Base-by-base conservation (phyloP, 2,888 invertebrate species). In the Macrophya annulata region DNA sequence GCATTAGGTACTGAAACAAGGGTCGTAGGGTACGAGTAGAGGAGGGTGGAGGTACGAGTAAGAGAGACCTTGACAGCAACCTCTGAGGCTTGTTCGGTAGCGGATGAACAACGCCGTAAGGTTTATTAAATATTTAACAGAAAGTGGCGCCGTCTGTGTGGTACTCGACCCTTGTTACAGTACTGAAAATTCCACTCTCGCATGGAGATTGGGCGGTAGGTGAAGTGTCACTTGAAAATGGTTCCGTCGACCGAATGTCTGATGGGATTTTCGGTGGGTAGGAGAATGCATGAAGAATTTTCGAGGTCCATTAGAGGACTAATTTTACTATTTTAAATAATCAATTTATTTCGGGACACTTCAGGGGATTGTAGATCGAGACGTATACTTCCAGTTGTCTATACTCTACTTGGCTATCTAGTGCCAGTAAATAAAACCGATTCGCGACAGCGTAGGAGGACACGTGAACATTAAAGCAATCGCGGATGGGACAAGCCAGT, bases 111-210 rank as follows among this genome's bases (percentile, higher is more conserved):
- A 83, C 83, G 83, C 68, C 83, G 45, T 71, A 15, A 83, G 68
- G 83, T 68, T 83, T 83, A 83, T 83, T 68, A 83, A 83, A 40
- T 83, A 83, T 83, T 83, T 48, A 83, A 43, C 9, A 51, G 83
- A 71, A 83, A 83, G 68, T 62, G 81, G 62, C 79, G 21, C 15
- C n/a, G 43, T 62, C 62, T 81, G 43, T 59, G 71, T 31, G 65
- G 45, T 51, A 59, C 31, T 83, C 83, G 83, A 68, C 83, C 83
- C 83, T 83, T 48, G 83, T 83, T 83, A 83, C 65, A 40, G 45
- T 31, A 68, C 81, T 81, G 62, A 62, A 62, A 81, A 81, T 62
- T 81, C 43, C 62, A 81, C 81, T 81, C 43, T 40, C 40, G 21
- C 21, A 43, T 40, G 59, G 43, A 43, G 37, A 81, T 81, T 43